Evolutionary conservation across 2,888 invertebrate genomes (phyloP), one percentile per base, ranked within the genome.

Genomic region (Drosophila dives): DNA sequence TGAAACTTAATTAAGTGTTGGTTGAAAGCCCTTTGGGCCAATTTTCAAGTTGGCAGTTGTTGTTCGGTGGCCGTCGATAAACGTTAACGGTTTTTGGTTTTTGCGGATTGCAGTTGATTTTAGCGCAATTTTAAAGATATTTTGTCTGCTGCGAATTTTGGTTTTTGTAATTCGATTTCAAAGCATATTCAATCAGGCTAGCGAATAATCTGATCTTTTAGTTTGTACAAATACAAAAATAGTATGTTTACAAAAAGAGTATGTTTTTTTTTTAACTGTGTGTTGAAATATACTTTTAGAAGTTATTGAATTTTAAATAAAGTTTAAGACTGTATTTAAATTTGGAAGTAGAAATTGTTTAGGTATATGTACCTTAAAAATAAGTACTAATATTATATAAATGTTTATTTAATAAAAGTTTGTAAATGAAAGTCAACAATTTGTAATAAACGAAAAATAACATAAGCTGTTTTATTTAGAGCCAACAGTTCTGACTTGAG

Each of bases 1-100:
- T 71, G 86, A 77, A 83, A 81, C 87, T 86, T 86, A 84, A 84
- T 84, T 86, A 84, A 84, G 86, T 83, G 75, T 71, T 61, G 63
- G 73, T 63, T 50, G 64, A 62, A 64, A 64, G 66, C 62, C 72
- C 65, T 68, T 53, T 60, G 62, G 68, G 67, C 59, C 50, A 59
- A 40, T 32, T 40, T 33, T 33, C 50, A 36, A 50, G 50, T 32
- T n/a, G 38, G 54, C 71, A 72, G 76, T 73, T 60, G 72, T 60
- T 73, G 72, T 60, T 66, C 55, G 54, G 69, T 42, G 74, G 81
- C 58, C 42, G 66, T 56, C 72, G 77, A 72, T 71, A 75, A 79
- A 83, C 77, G 66, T 68, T 71, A 78, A 70, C 73, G 58, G 61
- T 65, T 77, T 72, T 72, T 62, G 76, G 81, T 66, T 76, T 68